These are phyloP conservation scores for Tokudaia muenninki DNA, from an alignment of 2,797 vertebrate genomes.

Conservation along the genomic window DNA sequence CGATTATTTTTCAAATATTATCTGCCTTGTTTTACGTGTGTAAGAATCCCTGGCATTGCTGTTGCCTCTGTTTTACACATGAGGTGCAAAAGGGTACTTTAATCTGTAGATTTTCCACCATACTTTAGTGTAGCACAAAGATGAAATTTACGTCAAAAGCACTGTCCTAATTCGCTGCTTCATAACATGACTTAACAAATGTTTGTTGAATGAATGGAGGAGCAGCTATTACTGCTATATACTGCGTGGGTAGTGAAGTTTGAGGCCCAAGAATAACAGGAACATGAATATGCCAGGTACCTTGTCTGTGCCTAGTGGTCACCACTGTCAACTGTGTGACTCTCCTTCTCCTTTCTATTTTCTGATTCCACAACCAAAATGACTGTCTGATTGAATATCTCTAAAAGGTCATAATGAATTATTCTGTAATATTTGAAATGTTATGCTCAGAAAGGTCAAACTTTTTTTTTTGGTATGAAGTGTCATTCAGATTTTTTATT, in stretches of 20 bases:
- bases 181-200: constrained; percentile 12
- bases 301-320: neutral
- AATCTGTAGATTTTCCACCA: constrained; percentile 25
- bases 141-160: constrained; percentile 49
- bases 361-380: constrained; percentile 74
- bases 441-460: constrained; percentile 69
- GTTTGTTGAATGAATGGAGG: constrained; percentile 26
- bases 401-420: constrained; percentile 82
- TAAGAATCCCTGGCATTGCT: neutral
- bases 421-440: constrained; percentile 79
- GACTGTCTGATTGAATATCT: constrained; percentile 67
- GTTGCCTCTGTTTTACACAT: constrained; percentile 2
- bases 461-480: constrained; percentile 29
- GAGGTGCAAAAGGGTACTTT: neutral
- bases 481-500: constrained; percentile 55
- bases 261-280: constrained; percentile 29
- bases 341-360: constrained; percentile 56
- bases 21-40: constrained; percentile 7
- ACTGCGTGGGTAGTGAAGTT: neutral
- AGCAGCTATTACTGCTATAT: neutral
- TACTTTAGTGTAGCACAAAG: constrained; percentile 16
- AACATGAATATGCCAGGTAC: neutral
- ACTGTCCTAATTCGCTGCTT: constrained; percentile 44
- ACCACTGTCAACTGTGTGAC: neutral
- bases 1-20: constrained; percentile 12